Base-by-base conservation (phyloP, 2,113 vertebrate species). In the Chaetodon trifascialis region DNA sequence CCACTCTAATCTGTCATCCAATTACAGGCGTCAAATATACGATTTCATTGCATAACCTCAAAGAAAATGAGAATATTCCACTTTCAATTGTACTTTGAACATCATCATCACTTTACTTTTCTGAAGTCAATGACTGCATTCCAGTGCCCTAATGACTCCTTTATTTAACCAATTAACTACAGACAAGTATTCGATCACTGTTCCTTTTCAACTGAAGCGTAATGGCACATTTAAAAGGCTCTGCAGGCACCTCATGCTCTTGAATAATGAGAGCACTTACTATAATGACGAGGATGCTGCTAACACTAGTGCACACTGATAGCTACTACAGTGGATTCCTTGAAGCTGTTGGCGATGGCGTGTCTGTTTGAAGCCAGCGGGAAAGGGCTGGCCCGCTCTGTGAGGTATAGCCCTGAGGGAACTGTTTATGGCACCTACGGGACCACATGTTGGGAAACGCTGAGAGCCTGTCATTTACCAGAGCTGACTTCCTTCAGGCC, bases 281-380 rank as follows among this genome's bases (percentile, higher is more conserved):
- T 68, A 62, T 80, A 88, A 89, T 84, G 72, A 84, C 2, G 59
- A 76, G 67, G 73, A 73, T 23, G 58, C 56, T 62, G 76, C 73
- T 82, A 68, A 80, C 83, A 66, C 71, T 72, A 60, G 67, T 9
- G 56, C 56, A n/a, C 25, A 46, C 79, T 55, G 72, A 79, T 25
- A 71, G 73, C 82, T 42, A 49, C 49, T 60, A 30, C 72, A 58
- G 73, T 23, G 65, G 73, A 67, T 60, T 85, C 77, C 77, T 68
- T 64, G 38, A 88, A 72, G 76, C 74, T 14, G 80, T 70, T 81
- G 67, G 84, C 17, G 71, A 51, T 21, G 4, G 73, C 3, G 8
- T 70, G 80, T 77, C 81, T 82, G 85, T 93, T 84, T 89, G 88
- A 91, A 91, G 72, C 49, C 89, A 73, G 85, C 54, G 14, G 86